Evolutionary conservation across 92 coral and sea anemone genomes (phyloP).

Genomic region (Phenganax marumi): DNA sequence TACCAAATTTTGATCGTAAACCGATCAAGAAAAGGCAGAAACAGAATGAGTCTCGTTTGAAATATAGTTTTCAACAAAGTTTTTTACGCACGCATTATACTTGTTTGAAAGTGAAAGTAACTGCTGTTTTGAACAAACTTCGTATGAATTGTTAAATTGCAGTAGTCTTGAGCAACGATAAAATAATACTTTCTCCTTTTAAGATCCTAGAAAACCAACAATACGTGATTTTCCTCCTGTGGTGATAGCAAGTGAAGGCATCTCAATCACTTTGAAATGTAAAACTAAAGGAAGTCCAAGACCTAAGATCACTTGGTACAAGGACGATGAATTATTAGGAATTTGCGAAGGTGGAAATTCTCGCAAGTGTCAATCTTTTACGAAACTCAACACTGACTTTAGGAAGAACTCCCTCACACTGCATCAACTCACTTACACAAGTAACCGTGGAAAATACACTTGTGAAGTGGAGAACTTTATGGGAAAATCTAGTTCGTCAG

Average conservation of each 20-base stretch:
- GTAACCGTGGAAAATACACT: conserved; percentile 31
- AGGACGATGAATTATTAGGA: conserved; percentile 33
- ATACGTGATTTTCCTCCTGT: conserved; percentile 37
- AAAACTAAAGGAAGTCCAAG: conserved; percentile 45
- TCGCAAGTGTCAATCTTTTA: conserved; percentile 35
- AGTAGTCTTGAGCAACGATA: neutral
- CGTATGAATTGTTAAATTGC: neutral
- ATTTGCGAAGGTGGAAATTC: conserved; percentile 43
- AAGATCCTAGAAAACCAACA: conserved; percentile 33
- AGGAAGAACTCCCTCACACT: conserved; percentile 35
- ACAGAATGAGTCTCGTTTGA: neutral
- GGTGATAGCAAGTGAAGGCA: conserved; percentile 43
- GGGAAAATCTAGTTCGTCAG: conserved; percentile 31
- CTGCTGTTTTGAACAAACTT: neutral
- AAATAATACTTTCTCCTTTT: neutral
- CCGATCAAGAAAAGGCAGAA: neutral
- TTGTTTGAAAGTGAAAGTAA: neutral
- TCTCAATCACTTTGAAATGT: conserved; percentile 34
- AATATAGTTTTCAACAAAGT: neutral
- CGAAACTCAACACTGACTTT: conserved; percentile 2
- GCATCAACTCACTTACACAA: conserved; percentile 13
- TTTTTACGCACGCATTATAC: neutral
- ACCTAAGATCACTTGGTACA: conserved; percentile 45
- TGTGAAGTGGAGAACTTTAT: conserved; percentile 41
- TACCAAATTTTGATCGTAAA: neutral